Conservation (phyloP, 2,888 invertebrate species). For the Argyresthia albistria region DNA sequence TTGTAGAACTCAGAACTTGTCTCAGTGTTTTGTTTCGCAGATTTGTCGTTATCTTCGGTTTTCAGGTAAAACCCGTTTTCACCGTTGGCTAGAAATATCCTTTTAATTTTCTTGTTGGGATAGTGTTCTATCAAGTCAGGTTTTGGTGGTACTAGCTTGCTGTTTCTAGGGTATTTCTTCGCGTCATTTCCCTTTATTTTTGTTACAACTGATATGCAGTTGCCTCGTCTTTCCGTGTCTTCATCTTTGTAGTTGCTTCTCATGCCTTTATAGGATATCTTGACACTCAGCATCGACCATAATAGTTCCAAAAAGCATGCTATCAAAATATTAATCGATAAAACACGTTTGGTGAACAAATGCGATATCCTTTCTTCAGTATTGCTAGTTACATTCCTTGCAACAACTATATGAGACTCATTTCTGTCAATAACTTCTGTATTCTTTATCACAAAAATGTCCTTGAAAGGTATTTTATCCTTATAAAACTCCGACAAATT, state of each 20-base stretch:
- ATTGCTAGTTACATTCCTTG: conserved; percentile 26
- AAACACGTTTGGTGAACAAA: conserved; percentile 52
- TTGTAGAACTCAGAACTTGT: conserved; percentile 59
- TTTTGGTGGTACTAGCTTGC: conserved; percentile 51
- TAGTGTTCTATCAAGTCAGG: conserved; percentile 70
- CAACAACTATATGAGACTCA: conserved; percentile 48
- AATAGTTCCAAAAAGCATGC: conserved; percentile 70
- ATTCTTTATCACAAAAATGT: conserved; percentile 45
- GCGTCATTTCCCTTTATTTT: conserved; percentile 69
- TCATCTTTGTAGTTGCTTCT: conserved; percentile 72
- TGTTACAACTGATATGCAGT: conserved; percentile 66
- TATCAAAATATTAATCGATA: conserved; percentile 73
- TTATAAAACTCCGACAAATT: conserved; percentile 51
- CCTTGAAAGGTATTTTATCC: conserved; percentile 49
- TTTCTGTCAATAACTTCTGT: conserved; percentile 42
- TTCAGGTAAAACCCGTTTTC: conserved; percentile 56
- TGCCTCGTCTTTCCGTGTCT: conserved; percentile 49
- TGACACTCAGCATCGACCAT: conserved; percentile 74
- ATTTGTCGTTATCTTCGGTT: conserved; percentile 53
- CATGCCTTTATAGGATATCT: conserved; percentile 75
- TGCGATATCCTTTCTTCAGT: conserved; percentile 26
- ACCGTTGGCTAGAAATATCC: conserved; percentile 57
- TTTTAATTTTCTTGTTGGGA: conserved; percentile 66
- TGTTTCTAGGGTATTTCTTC: conserved; percentile 44
- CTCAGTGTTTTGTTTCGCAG: conserved; percentile 48